These are phyloP conservation scores for Leptinotarsa defecta DNA, from an alignment of 1,140 invertebrate genomes.

Conservation along the genomic window DNA sequence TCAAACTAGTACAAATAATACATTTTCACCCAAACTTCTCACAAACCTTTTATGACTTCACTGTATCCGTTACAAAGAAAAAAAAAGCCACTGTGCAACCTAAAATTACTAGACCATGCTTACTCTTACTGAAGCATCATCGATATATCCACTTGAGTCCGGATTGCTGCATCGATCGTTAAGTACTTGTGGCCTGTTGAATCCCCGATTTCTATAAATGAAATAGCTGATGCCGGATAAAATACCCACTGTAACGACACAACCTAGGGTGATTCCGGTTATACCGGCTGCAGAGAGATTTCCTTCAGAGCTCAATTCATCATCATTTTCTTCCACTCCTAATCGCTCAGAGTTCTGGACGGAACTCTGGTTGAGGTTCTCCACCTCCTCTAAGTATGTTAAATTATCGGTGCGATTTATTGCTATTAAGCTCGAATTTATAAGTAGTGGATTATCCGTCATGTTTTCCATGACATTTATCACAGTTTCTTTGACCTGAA, in stretches of 20 bases:
- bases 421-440: constrained; percentile 42
- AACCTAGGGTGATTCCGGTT: constrained; percentile 72
- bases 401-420: constrained; percentile 47
- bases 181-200: constrained; percentile 80
- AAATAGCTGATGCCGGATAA: constrained; percentile 72
- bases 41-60: no score
- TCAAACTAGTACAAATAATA: no score
- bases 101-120: constrained; percentile 52
- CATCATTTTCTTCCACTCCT: constrained; percentile 29
- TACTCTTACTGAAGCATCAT: constrained; percentile 86
- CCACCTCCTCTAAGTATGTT: constrained; percentile 42
- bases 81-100: constrained; percentile 1
- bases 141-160: constrained; percentile 85
- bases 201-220: constrained; percentile 73
- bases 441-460: constrained; percentile 39
- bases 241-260: constrained; percentile 67
- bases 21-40: no score
- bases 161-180: constrained; percentile 82
- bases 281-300: constrained; percentile 70
- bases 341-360: constrained; percentile 38
- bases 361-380: constrained; percentile 42
- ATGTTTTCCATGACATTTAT: constrained; percentile 43
- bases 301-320: constrained; percentile 32
- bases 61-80: not conserved
- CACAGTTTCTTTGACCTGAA: constrained; percentile 42